Conservation (phyloP, 2,113 vertebrate species). For the Dasyprocta punctata region DNA sequence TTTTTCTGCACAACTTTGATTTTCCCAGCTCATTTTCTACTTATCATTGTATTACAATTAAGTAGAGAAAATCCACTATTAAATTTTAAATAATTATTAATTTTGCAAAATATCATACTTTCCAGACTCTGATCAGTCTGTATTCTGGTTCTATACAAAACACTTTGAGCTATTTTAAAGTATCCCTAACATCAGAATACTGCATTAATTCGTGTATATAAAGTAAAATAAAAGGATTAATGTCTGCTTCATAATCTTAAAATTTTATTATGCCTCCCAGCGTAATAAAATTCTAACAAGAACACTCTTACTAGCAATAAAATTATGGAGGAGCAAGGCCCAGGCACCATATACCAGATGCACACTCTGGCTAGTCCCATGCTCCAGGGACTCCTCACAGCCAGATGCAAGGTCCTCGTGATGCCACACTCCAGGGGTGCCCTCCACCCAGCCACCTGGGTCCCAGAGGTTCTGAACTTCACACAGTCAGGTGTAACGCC, state of each 20-base stretch:
- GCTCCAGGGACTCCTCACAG: no score
- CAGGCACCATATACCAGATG: no score
- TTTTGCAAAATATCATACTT: conserved; percentile 25
- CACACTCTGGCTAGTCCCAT: no score
- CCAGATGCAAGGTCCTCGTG: no score
- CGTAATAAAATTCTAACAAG: neutral
- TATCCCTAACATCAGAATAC: neutral
- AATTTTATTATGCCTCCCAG: neutral
- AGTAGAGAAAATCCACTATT: neutral
- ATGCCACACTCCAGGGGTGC: no score
- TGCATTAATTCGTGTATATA: neutral
- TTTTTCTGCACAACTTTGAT: neutral
- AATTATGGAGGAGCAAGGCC: no score
- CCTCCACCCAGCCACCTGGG: no score
- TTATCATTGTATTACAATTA: neutral
- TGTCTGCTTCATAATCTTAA: neutral
- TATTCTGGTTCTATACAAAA: neutral
- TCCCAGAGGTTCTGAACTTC: no score
- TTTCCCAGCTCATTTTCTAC: neutral
- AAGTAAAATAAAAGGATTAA: conserved; percentile 19
- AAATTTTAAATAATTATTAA: conserved; percentile 3
- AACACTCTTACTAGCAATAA: neutral
- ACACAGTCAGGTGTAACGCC: no score
- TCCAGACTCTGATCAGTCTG: neutral
- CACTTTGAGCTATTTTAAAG: neutral